Percentiles rank a stretch among this genome's conserved stretches.
Evolutionary conservation across 2,797 vertebrate genomes (phyloP).

Genomic region (Menidia menidia): DNA sequence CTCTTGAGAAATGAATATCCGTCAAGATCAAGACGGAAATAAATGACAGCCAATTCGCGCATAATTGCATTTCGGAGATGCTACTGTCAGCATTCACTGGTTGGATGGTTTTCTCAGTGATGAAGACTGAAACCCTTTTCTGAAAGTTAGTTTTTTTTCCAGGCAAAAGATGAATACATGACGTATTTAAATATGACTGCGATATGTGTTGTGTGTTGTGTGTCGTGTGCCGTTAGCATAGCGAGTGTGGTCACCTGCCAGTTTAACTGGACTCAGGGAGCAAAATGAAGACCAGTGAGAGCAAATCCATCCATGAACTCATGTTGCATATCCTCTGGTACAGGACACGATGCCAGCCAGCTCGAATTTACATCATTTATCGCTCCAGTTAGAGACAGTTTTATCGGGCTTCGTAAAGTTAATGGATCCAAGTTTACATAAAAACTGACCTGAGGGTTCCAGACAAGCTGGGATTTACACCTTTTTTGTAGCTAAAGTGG

Average conservation of each 20-base stretch:
- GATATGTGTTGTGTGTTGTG: too few species aligned
- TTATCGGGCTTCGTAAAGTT: not conserved
- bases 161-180: too few species aligned
- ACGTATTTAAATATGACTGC: too few species aligned
- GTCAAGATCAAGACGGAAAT: not conserved
- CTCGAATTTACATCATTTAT: not conserved
- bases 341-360: not conserved
- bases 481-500: not conserved
- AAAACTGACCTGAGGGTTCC: not conserved
- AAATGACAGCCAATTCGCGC: constrained; percentile 13
- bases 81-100: constrained; percentile 56
- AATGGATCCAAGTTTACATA: not conserved
- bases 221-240: not conserved
- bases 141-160: too few species aligned
- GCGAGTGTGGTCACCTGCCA: not conserved
- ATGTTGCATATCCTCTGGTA: constrained; percentile 2
- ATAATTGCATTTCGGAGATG: not conserved
- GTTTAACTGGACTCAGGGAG: not conserved
- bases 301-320: not conserved
- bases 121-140: constrained; percentile 28
- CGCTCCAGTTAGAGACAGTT: not conserved
- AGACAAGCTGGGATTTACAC: too few species aligned
- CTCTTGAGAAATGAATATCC: not conserved
- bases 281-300: not conserved
- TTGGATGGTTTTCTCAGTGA: constrained; percentile 38